Base-by-base conservation (phyloP, 1,140 invertebrate genomes). In the Diorhabda elongata region DNA sequence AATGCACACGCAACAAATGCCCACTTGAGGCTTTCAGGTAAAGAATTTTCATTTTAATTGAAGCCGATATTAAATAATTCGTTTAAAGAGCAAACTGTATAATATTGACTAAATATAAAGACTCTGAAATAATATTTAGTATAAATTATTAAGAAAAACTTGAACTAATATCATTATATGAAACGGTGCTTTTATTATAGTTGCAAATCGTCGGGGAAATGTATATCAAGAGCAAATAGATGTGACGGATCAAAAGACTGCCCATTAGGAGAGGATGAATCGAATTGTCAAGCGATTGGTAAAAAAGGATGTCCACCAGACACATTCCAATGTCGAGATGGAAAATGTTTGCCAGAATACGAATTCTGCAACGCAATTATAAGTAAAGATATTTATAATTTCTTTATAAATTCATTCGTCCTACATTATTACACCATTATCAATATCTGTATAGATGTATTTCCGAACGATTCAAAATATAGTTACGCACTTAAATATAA, bases 311-410 rank as follows among this genome's bases (percentile, higher is more conserved):
- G 92, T 78, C 92, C 92, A n/a, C 83, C 87, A 56, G 87, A 92
- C 70, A 91, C 92, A 2, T 94, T 93, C 82, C 87, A 89, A 68
- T 96, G 93, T 78, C 87, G 86, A 65, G 91, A 91, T 71, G 93
- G 93, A 3, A 90, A 92, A 74, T 96, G 93, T 76, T 79, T 95
- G 57, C 93, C 93, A 0, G 92, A 92, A 74, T 94, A 93, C 78
- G 91, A 93, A 77, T 95, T 95, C 82, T 96, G 94, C 81, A 96
- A 96, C 81, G 92, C 93, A 0, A 90, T 95, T 58, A 86, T 92
- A 7, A 89, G 91, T 64, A n/a, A 64, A 47, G 41, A 44, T 9
- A 11, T 42, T 44, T 4, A 44, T 63, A 4, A 41, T n/a, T 61
- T 42, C 11, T 61, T 61, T 26, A 26, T 26, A 26, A 26, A 26